Evolutionary conservation across 2,888 invertebrate genomes (phyloP).

Genomic region (Himalopsyche japonica): DNA sequence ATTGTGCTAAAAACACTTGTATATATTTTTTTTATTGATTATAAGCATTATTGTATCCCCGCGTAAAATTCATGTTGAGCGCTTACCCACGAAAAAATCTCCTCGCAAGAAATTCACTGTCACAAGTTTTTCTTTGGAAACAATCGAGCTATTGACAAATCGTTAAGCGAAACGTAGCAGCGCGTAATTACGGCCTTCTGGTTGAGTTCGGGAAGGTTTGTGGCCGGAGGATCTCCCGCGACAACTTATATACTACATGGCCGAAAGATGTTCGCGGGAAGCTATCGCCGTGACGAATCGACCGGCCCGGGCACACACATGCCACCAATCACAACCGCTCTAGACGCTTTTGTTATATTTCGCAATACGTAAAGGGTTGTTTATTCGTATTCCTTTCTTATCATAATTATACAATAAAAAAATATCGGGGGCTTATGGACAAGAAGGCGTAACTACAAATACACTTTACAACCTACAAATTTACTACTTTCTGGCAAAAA

Average conservation of each 20-base stretch:
- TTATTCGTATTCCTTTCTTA: neutral
- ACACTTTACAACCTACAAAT: too few relatives aligned
- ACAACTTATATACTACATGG: neutral
- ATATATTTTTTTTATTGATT: neutral
- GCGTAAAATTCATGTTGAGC: neutral
- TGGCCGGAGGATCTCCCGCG: constrained; percentile 4
- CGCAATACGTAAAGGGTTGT: neutral
- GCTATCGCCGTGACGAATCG: neutral
- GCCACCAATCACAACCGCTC: neutral
- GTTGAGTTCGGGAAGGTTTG: constrained; percentile 23
- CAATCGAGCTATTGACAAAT: neutral
- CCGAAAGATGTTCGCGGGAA: neutral
- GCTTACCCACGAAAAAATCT: neutral
- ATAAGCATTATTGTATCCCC: neutral
- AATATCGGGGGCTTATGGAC: too few relatives aligned
- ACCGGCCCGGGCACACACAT: neutral
- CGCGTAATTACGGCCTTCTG: neutral
- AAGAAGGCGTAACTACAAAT: too few relatives aligned
- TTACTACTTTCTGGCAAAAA: too few relatives aligned
- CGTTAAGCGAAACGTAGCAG: neutral
- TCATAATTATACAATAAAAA: too few relatives aligned
- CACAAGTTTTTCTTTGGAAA: neutral
- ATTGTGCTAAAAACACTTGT: neutral
- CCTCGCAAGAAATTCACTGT: neutral
- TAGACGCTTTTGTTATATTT: neutral